Percentiles rank a stretch among this genome's conserved stretches.
phyloP scores from a whole-genome alignment of 2,888 invertebrate species.

The Drosophila mimica region DNA sequence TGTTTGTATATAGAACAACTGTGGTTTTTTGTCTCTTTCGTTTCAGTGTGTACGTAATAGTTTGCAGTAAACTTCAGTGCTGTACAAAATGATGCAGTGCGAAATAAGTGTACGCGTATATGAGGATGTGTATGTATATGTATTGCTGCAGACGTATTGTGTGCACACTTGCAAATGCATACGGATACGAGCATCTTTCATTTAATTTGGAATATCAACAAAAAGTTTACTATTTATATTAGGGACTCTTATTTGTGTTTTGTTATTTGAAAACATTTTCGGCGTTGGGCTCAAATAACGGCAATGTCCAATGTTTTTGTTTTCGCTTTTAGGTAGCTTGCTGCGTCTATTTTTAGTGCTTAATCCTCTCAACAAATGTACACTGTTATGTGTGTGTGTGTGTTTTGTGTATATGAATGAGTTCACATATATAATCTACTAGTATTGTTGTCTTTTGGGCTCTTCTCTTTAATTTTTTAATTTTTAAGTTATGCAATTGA shows the following conservation, averaged over 20 bases:
- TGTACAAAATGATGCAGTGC: neutral
- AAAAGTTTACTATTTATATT: neutral
- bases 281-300: neutral
- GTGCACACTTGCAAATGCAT: neutral
- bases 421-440: neutral
- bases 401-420: conserved; percentile 22
- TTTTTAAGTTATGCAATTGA: conserved; percentile 53
- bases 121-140: neutral
- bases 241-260: neutral
- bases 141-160: neutral
- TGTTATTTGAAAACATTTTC: neutral
- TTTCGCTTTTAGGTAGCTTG: conserved; percentile 40
- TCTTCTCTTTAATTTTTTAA: conserved; percentile 5
- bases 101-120: neutral
- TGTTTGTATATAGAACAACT: neutral
- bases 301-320: conserved; percentile 15
- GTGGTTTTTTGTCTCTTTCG: neutral
- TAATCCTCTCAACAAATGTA: conserved; percentile 48
- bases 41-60: neutral
- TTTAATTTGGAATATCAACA: neutral
- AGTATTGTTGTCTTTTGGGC: conserved; percentile 32
- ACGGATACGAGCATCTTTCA: neutral
- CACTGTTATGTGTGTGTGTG: neutral
- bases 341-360: conserved; percentile 52
- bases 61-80: neutral